A percentile compares a stretch with the other conserved stretches of the same genome.
Conservation (phyloP, 1,140 invertebrate genomes). For the Orius insidiosus region DNA sequence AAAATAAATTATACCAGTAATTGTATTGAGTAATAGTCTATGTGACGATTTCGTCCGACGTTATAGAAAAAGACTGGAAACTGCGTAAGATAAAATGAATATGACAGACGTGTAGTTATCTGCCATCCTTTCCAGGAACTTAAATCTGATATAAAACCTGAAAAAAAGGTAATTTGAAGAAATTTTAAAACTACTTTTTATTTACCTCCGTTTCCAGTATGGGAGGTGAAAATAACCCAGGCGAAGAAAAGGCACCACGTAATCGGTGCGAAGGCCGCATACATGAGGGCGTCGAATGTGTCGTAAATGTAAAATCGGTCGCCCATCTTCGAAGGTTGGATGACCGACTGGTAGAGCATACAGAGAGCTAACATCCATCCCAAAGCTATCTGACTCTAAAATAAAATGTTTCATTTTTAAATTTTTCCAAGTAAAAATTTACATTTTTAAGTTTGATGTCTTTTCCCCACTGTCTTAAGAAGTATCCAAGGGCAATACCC, state of each 20-base stretch:
- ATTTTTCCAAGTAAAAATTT: constrained; percentile 30
- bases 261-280: constrained; percentile 52
- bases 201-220: constrained; percentile 34
- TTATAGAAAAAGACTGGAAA: constrained; percentile 50
- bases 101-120: constrained; percentile 41
- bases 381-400: constrained; percentile 28
- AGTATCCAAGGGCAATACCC: constrained; percentile 42
- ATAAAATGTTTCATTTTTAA: constrained; percentile 25
- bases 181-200: not conserved
- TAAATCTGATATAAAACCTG: constrained; percentile 27
- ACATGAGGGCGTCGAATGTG: constrained; percentile 42
- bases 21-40: constrained; percentile 29
- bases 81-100: constrained; percentile 46
- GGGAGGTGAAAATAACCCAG: constrained; percentile 43
- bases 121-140: constrained; percentile 41
- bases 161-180: constrained; percentile 2
- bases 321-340: constrained; percentile 46
- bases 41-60: constrained; percentile 35
- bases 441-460: constrained; percentile 32
- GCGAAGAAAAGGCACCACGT: constrained; percentile 46
- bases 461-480: constrained; percentile 31
- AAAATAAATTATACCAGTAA: constrained; percentile 19
- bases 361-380: constrained; percentile 35
- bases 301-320: constrained; percentile 45
- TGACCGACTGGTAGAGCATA: constrained; percentile 34